Base-by-base conservation (phyloP, 2,113 vertebrate genomes). In the Callorhinus ursinus region DNA sequence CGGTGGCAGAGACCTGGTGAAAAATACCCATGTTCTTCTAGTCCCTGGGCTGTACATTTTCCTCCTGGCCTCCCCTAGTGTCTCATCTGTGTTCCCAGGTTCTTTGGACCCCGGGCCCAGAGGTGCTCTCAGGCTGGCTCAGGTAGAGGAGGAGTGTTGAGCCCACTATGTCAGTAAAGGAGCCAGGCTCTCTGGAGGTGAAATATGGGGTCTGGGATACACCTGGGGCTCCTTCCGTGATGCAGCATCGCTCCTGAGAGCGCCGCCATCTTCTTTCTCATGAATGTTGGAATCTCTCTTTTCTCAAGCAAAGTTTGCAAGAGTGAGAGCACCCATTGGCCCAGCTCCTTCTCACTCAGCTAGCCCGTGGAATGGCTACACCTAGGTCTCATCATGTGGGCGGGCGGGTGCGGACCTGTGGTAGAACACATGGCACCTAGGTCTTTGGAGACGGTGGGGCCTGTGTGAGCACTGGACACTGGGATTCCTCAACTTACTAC, bases 191-290 rank as follows among this genome's bases (percentile, higher is more conserved):
- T 36, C 42, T 2, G 4, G 19, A 11, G 22, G 16, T 33, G 7
- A 65, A 18, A 46, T 14, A 72, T 46, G 8, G 39, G 57, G n/a
- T 21, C n/a, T 74, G 57, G 67, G 55, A 42, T 4, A 14, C 22
- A 57, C 15, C n/a, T 26, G 55, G 33, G 28, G 2, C 22, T 51
- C 18, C 65, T 82, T 71, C 12, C 6, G 9, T 22, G 59, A 22
- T 5, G 12, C 5, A 42, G 21, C 42, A 2, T 13, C 0, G 0
- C 22, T 69, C 39, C 31, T n/a, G 9, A 39, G 22, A 61, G 33
- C 31, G 31, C 26, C 0, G 0, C 0, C 51, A 8, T 36, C 55
- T 87, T 71, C 65, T 61, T 87, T 71, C 65, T 61, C 51, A 7
- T 5, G 21, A 33, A 42, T 5, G 39, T 42, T 15, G 16, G 36